These are phyloP conservation scores for Thunnus maccoyii DNA, from an alignment of 2,113 vertebrate genomes.

Conservation along the genomic window DNA sequence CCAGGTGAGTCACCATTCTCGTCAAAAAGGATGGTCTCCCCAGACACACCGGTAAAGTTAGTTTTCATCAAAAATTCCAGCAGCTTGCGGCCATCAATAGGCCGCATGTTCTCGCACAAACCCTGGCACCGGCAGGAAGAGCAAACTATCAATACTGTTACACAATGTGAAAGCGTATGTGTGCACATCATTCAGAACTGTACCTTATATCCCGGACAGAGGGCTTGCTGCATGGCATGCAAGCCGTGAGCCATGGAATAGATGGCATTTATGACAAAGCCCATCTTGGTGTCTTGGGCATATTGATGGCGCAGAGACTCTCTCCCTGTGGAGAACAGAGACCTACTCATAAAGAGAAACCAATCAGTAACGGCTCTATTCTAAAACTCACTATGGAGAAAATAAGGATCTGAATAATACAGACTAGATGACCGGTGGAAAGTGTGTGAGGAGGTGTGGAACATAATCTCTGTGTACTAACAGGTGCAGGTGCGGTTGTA, in stretches of 20 bases:
- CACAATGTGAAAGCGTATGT: background rate
- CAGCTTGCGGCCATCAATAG: constrained; percentile 94
- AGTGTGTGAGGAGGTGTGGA: background rate
- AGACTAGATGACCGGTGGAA: background rate
- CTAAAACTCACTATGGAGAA: background rate
- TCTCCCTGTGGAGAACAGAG: constrained; percentile 84
- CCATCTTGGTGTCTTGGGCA: constrained; percentile 99
- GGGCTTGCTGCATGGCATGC: constrained; percentile 93
- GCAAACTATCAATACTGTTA: background rate
- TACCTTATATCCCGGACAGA: constrained; percentile 91
- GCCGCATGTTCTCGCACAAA: constrained; percentile 94
- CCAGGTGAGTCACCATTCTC: constrained; percentile 97
- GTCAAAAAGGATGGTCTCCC: constrained; percentile 94
- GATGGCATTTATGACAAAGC: constrained; percentile 98
- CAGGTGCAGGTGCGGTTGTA: constrained; percentile 96
- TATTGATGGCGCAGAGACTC: constrained; percentile 93
- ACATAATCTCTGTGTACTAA: constrained; percentile 78
- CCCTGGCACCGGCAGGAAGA: constrained; percentile 73
- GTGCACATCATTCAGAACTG: too few relatives aligned
- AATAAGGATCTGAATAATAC: background rate
- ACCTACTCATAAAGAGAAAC: constrained; percentile 14
- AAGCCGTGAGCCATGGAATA: constrained; percentile 98
- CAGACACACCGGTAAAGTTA: constrained; percentile 95
- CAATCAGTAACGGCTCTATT: background rate
- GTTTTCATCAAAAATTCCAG: constrained; percentile 97